phyloP scores from a whole-genome alignment of 2,797 vertebrate genomes.

The Acipenser transmontanus region DNA sequence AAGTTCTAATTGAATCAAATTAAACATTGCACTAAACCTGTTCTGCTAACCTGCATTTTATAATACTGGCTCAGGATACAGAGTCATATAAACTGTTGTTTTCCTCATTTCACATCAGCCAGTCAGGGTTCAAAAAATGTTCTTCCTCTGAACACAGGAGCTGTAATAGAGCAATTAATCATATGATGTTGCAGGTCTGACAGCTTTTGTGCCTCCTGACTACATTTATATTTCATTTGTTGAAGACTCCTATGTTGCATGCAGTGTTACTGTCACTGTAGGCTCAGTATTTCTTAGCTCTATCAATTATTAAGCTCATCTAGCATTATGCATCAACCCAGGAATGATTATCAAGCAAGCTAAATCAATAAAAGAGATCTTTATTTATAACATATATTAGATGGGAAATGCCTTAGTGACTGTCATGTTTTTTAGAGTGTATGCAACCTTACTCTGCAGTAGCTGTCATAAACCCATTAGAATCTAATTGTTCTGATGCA shows the following conservation, averaged over 20 bases:
- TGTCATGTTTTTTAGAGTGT: conserved; percentile 26
- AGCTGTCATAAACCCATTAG: conserved; percentile 26
- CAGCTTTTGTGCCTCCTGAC: conserved; percentile 22
- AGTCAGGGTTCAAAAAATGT: conserved; percentile 8
- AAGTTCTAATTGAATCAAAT: too few relatives aligned
- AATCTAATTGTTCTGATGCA: conserved; percentile 31
- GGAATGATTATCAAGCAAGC: conserved; percentile 32
- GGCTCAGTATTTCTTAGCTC: conserved; percentile 28
- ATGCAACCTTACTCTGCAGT: conserved; percentile 22
- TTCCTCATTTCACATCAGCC: background rate
- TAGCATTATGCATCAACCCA: conserved; percentile 28
- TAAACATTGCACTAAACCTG: too few relatives aligned
- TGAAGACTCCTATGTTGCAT: conserved; percentile 11
- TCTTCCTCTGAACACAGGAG: conserved; percentile 6
- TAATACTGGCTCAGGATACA: background rate
- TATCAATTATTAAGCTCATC: conserved; percentile 32
- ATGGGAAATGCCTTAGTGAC: conserved; percentile 27
- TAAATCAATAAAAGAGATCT: conserved; percentile 42
- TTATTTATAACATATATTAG: conserved; percentile 38
- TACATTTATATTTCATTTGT: conserved; percentile 24
- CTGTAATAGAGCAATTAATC: conserved; percentile 41
- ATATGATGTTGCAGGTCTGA: conserved; percentile 23
- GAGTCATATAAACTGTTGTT: background rate
- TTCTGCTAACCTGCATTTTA: background rate
- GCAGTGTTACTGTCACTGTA: conserved; percentile 18